phyloP scores from a whole-genome alignment of 2,888 invertebrate genomes.

The Antheraea yamamai region DNA sequence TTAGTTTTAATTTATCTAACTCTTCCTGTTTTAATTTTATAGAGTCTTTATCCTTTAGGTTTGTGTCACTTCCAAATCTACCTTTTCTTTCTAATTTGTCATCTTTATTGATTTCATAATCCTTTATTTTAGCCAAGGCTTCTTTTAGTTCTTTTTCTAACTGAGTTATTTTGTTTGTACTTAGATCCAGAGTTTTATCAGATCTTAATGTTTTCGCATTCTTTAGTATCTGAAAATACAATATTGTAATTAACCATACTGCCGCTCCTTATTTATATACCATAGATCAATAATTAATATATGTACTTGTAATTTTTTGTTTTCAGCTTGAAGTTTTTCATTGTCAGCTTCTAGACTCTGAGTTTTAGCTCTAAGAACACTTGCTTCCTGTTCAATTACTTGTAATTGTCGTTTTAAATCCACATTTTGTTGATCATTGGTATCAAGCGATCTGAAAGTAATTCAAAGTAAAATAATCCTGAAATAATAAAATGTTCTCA shows the following conservation, averaged over 20 bases:
- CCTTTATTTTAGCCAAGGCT: constrained; percentile 81
- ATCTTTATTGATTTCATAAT: constrained; percentile 74
- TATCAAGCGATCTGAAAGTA: constrained; percentile 79
- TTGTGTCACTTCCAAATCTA: constrained; percentile 65
- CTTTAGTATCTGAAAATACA: constrained; percentile 75
- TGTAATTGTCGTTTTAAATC: constrained; percentile 89
- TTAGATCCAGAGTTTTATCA: constrained; percentile 82
- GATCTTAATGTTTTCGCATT: constrained; percentile 77
- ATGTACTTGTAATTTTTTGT: constrained; percentile 85
- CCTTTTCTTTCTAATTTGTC: constrained; percentile 80
- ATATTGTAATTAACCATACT: neutral
- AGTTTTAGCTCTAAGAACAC: constrained; percentile 85
- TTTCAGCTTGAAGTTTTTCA: constrained; percentile 88
- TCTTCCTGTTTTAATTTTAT: constrained; percentile 77
- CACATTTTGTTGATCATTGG: constrained; percentile 83
- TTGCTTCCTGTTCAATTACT: constrained; percentile 89
- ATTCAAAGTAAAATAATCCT: neutral
- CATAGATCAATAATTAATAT: neutral
- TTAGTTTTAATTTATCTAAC: constrained; percentile 80
- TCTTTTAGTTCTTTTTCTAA: constrained; percentile 85
- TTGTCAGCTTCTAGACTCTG: constrained; percentile 88
- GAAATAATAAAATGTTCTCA: neutral
- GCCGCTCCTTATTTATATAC: neutral
- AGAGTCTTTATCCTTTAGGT: constrained; percentile 69
- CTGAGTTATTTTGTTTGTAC: constrained; percentile 82